A percentile compares a stretch with the other conserved stretches of the same genome.
Evolutionary conservation across 1,140 invertebrate species (phyloP).

Genomic region (Macrotrachela quadricornifera): DNA sequence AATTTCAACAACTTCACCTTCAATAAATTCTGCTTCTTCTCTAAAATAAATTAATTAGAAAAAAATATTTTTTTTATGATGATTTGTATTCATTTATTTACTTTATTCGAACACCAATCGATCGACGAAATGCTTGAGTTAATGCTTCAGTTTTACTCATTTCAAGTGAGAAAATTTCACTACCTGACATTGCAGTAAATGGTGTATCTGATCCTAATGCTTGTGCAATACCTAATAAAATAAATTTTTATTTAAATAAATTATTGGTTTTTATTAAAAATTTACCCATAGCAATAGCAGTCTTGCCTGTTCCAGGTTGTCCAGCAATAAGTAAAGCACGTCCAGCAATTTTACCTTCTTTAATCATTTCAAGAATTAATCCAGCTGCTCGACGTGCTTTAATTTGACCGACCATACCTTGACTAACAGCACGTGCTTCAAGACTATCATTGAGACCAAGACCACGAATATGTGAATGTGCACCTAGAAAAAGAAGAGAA

Average conservation of each 20-base stretch:
- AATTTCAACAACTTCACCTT: constrained; percentile 93
- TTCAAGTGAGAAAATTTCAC: constrained; percentile 92
- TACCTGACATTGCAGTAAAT: constrained; percentile 89
- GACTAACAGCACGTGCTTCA: constrained; percentile 64
- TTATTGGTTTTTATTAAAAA: neutral
- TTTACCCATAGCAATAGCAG: constrained; percentile 72
- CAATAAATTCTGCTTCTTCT: constrained; percentile 93
- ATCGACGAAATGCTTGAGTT: constrained; percentile 85
- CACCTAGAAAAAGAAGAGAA: too few species aligned
- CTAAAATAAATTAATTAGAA: constrained; percentile 32
- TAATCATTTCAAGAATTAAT: constrained; percentile 85
- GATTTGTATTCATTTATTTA: constrained; percentile 31
- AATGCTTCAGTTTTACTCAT: constrained; percentile 97
- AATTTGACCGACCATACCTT: constrained; percentile 94
- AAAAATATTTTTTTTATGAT: neutral
- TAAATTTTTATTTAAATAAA: neutral
- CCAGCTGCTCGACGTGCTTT: constrained; percentile 74
- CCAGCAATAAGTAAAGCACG: constrained; percentile 81
- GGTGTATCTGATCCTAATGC: constrained; percentile 80
- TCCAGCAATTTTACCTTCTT: constrained; percentile 90
- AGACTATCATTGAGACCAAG: constrained; percentile 78
- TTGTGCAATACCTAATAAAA: constrained; percentile 50
- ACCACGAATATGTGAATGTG: constrained; percentile 93
- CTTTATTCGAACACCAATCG: constrained; percentile 91
- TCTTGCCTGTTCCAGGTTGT: constrained; percentile 90